phyloP scores from a whole-genome alignment of 2,113 vertebrate species.

The Petromus typicus region DNA sequence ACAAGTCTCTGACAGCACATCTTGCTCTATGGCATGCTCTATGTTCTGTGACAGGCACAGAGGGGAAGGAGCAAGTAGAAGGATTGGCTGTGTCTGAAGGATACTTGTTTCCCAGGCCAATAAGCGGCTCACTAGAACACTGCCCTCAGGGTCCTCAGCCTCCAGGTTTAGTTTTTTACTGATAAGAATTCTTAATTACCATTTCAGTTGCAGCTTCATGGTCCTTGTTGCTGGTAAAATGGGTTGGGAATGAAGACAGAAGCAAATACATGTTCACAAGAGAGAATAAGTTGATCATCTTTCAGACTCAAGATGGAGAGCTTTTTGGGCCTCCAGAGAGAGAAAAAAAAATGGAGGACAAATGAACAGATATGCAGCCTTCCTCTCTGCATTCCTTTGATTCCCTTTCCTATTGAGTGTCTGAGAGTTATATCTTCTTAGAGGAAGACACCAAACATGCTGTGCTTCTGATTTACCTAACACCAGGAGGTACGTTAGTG shows the following conservation, averaged over 20 bases:
- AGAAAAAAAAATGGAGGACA: neutral
- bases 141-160: neutral
- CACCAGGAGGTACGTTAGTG: neutral
- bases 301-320: neutral
- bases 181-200: neutral
- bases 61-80: neutral
- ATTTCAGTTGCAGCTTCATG: neutral
- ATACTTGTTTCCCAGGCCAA: neutral
- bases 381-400: neutral
- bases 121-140: neutral
- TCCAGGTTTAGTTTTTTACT: slow-evolving; percentile 2
- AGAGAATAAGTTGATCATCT: neutral
- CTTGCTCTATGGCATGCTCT: neutral
- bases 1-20: neutral
- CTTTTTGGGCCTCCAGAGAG: neutral
- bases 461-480: neutral
- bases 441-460: neutral
- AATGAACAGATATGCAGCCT: neutral
- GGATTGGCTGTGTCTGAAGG: neutral
- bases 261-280: neutral
- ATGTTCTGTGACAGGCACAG: neutral
- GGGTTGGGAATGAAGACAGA: neutral
- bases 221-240: neutral
- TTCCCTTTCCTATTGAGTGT: neutral
- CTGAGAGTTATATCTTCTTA: neutral